These are phyloP conservation scores for Epirrhoe alternata DNA, from an alignment of 2,888 invertebrate species.

Conservation along the genomic window DNA sequence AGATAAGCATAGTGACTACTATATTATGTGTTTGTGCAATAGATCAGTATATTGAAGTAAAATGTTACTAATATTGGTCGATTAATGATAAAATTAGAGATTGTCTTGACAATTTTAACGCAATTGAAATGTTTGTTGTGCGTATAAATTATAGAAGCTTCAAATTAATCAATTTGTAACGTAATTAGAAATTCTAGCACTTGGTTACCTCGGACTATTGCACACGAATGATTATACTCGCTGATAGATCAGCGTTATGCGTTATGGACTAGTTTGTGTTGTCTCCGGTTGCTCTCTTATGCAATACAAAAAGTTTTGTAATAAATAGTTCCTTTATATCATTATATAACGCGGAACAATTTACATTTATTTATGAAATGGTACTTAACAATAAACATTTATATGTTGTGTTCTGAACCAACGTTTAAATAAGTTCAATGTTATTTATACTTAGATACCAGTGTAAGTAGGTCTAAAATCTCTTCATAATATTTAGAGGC, in stretches of 20 bases:
- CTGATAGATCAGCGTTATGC: constrained; percentile 41
- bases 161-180: constrained; percentile 74
- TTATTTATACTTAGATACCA: constrained; percentile 64
- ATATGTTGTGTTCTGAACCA: constrained; percentile 62
- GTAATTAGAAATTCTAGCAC: constrained; percentile 79
- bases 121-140: constrained; percentile 70
- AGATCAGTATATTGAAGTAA: constrained; percentile 66
- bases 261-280: constrained; percentile 56
- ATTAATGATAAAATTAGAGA: constrained; percentile 61
- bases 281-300: constrained; percentile 71
- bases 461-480: constrained; percentile 77
- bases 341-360: constrained; percentile 52
- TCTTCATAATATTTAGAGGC: constrained; percentile 80
- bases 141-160: constrained; percentile 78
- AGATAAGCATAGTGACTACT: constrained; percentile 74
- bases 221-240: constrained; percentile 60
- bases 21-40: constrained; percentile 82
- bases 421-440: constrained; percentile 65
- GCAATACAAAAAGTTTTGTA: constrained; percentile 51
- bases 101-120: constrained; percentile 65
- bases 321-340: constrained; percentile 60
- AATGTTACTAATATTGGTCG: constrained; percentile 60
- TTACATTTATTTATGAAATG: constrained; percentile 62
- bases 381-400: constrained; percentile 72
- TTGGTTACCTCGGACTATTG: constrained; percentile 72